Evolutionary conservation across 1,140 invertebrate species (phyloP), one percentile per base, ranked within the genome.

Genomic region (Vollenhovia emeryi): DNA sequence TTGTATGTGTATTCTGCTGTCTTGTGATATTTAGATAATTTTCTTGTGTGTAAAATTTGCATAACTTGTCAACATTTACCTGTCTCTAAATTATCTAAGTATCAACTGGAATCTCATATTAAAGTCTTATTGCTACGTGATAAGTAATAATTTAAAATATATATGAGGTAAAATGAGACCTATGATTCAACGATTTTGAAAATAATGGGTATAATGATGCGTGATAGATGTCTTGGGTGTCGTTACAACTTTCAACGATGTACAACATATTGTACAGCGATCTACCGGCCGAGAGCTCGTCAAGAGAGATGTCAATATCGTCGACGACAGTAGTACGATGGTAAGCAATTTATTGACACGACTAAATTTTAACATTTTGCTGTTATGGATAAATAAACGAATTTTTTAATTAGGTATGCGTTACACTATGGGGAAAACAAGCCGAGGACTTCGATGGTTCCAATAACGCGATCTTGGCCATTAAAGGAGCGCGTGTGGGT

Each of bases 211-310:
- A n/a, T n/a, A n/a, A n/a, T n/a, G n/a, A n/a, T n/a, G n/a, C n/a
- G n/a, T n/a, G n/a, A 75, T 33, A 97, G 99, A 99, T 96, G 95
- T 99, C 1, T 97, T 99, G 94, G 99, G 98, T 64, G 96, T 99
- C 33, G 98, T 98, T 87, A 98, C 98, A 92, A 95, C 95, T 43
- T 95, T 95, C 3, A 94, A 95, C 5, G 98, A 99, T 86, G 48
- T 99, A 9, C 95, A 96, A 83, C 96, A 96, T 5, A 95, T 99
- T 18, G 96, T 96, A 11, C 96, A 97, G 5, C 96, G 96, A 92
- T 96, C 96, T 66, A 97, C 97, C 0, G 97, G 97, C 45, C 97
- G 96, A 92, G 97, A 99, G 94, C 95, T 99, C 3, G 97, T 96
- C 85, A 99, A 99, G 92, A 95, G 98, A 85, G 99, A 99, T 87